Base-by-base conservation (phyloP, 2,797 vertebrate genomes). In the Hephaestus fuliginosus region DNA sequence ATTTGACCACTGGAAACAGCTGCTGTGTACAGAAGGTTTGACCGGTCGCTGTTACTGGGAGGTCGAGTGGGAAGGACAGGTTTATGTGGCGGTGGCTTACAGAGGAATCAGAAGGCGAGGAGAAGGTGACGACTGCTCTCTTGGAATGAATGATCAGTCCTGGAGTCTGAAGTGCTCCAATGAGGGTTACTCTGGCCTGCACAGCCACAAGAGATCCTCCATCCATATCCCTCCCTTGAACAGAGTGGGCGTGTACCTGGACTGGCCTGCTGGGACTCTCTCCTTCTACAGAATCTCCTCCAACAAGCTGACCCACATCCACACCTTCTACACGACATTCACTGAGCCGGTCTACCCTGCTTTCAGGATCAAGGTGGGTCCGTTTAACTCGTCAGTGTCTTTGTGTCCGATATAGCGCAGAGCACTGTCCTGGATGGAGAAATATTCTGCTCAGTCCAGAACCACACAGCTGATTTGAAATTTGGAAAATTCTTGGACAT, bases 1-100 rank as follows among this genome's bases (percentile, higher is more conserved):
- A 14, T 90, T 89, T 52, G 63, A 83, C n/a, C 52, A 73, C 67
- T 82, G 86, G 78, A 77, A 89, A 48, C 90, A 90, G 84, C 2
- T 91, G 30, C 41, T 90, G 60, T 85, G 85, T 33, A 28, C 25
- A 9, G 22, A 79, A 0, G 39, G 62, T 7, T 57, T 90, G 44
- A 73, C 28, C 11, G 74, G 69, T 1, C 72, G 76, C 25, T 51
- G 78, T 55, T 90, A 89, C 73, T 90, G 84, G 87, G 90, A 90
- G 81, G 85, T 85, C 0, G 0, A 79, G 64, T 75, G 66, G 69
- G 4, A 4, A 6, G 90, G 90, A 0, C 30, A 61, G 0, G 72
- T 89, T 43, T 72, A 74, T 2, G 22, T 90, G 3, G 84, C 69
- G 1, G 78, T 80, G 36, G 9, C 82, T 0, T 91, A 89, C 72